Conservation (phyloP, 1,140 invertebrate genomes). For the Leptopilina clavipes region DNA sequence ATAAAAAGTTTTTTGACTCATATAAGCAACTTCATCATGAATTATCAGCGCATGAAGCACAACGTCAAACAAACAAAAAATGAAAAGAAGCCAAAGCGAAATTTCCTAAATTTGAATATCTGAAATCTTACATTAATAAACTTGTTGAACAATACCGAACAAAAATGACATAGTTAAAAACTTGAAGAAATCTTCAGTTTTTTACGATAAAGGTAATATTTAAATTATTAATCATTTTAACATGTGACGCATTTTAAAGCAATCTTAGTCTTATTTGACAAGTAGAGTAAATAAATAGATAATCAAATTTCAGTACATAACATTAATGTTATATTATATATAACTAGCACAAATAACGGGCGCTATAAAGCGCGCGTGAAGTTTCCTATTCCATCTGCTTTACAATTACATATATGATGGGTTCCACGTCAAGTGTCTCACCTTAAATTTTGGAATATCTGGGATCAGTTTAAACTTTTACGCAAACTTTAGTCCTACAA, state of each 20-base stretch:
- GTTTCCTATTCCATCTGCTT: too few species aligned
- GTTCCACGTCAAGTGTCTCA: too few species aligned
- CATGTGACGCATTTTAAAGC: not conserved
- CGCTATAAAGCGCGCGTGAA: too few species aligned
- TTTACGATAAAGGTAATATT: not conserved
- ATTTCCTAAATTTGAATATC: not conserved
- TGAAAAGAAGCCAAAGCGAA: not conserved
- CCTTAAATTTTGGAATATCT: too few species aligned
- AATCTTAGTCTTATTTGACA: not conserved
- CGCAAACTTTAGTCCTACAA: too few species aligned
- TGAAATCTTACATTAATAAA: not conserved
- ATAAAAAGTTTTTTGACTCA: constrained; percentile 1
- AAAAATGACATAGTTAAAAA: not conserved
- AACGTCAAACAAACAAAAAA: constrained; percentile 13
- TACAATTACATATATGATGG: too few species aligned
- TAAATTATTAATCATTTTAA: constrained; percentile 5
- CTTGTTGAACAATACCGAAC: not conserved
- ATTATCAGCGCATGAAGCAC: not conserved
- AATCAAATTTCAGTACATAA: too few species aligned
- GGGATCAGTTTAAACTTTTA: too few species aligned
- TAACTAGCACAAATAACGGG: too few species aligned
- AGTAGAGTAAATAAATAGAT: too few species aligned
- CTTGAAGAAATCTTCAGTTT: not conserved
- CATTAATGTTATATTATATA: too few species aligned
- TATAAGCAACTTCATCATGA: constrained; percentile 1